These are phyloP conservation scores for Pachyseris speciosa DNA, from an alignment of 64 coral and sea anemone species.

Conservation along the genomic window DNA sequence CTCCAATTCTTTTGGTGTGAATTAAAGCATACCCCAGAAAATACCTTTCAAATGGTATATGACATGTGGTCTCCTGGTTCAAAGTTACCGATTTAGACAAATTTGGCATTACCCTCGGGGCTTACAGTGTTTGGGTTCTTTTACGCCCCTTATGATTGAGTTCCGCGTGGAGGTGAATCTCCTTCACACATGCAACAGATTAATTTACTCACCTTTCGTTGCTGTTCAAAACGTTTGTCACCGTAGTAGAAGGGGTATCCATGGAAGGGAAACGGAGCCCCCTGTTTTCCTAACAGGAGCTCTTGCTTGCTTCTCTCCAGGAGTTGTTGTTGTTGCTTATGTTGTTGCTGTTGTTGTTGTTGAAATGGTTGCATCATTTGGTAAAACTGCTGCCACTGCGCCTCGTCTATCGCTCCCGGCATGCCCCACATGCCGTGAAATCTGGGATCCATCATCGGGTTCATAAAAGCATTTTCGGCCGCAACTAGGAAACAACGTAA, in stretches of 20 bases:
- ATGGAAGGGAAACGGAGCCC: neutral
- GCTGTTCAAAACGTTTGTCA: constrained; percentile 47
- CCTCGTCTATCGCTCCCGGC: constrained; percentile 55
- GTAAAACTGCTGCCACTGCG: constrained; percentile 69
- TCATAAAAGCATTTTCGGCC: constrained; percentile 55
- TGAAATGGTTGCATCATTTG: constrained; percentile 40
- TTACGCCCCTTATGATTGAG: too few relatives aligned
- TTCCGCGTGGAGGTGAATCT: too few relatives aligned
- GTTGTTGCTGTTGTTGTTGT: constrained; percentile 33
- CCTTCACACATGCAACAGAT: neutral
- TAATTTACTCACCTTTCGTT: constrained; percentile 44
- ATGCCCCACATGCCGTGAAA: constrained; percentile 42
- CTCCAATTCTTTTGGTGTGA: too few relatives aligned
- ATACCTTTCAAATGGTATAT: too few relatives aligned
- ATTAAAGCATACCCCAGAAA: too few relatives aligned
- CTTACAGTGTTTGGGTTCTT: too few relatives aligned
- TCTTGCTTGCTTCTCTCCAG: constrained; percentile 58
- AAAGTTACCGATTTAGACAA: too few relatives aligned
- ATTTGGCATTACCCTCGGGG: too few relatives aligned
- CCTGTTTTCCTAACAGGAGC: constrained; percentile 51
- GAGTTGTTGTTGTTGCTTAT: constrained; percentile 45
- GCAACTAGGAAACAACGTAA: neutral
- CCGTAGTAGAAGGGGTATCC: constrained; percentile 41
- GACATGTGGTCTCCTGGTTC: too few relatives aligned
- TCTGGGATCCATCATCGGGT: constrained; percentile 40